Evolutionary conservation across 1,140 invertebrate species (phyloP), one percentile per base, ranked within the genome.

Genomic region (Drosophila prosaltans): DNA sequence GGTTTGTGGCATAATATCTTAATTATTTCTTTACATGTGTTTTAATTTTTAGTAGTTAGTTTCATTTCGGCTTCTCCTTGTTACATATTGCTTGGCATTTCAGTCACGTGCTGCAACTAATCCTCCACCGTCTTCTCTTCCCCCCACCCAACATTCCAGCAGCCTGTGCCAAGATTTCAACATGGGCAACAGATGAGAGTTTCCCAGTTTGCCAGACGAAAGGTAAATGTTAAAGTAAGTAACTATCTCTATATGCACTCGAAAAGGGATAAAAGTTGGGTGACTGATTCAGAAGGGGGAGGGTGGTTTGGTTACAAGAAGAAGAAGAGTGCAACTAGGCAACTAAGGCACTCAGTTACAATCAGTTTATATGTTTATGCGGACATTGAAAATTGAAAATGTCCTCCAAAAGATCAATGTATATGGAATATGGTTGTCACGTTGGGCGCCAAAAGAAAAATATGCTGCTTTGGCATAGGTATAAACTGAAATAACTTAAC

Each of bases 11-110:
- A 81, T 86, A 86, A 86, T 86, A 86, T 86, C 83, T 88, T 86
- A 86, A 86, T 86, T 86, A 86, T 88, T 86, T 86, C 83, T 82
- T 86, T 86, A 86, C 83, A 86, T 86, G 83, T 86, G 83, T 86
- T 86, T 86, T 86, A 86, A 86, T 86, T 86, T 86, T 86, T 86
- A 86, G 83, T 86, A 88, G 45, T 51, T 51, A 86, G 83, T 74
- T 68, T 41, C 65, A 55, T 65, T 65, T 51, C 75, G 64, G 70
- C 74, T 75, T 45, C 59, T 69, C 30, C 48, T 8, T 24, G 40
- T 28, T 8, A 32, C 26, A 43, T 55, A 39, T 41, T 61, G 51
- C 75, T 86, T 80, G 75, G 76, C 71, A 86, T 82, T 88, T 88
- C 66, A 88, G 83, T 88, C 83, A 88, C 83, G 83, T 88, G 83